Conservation (phyloP, 2,113 vertebrate genomes). For the Tenebrosternarchus preto region DNA sequence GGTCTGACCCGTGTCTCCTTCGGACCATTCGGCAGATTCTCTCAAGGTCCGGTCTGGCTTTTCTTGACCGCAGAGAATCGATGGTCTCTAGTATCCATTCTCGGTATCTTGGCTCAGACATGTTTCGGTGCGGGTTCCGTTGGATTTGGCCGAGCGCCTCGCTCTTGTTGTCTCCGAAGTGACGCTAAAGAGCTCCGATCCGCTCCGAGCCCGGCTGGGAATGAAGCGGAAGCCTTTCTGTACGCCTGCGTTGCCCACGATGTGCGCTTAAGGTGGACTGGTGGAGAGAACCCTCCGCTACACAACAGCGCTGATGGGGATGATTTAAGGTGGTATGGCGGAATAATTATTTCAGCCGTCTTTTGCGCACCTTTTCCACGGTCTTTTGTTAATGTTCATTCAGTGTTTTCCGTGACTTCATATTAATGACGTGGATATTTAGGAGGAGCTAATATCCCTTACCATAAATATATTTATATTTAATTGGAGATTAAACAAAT, state of each 20-base stretch:
- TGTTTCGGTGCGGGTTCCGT: constrained; percentile 37
- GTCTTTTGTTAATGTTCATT: no score
- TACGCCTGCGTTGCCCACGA: constrained; percentile 75
- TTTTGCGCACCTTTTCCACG: no score
- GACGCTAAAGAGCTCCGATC: constrained; percentile 68
- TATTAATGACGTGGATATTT: no score
- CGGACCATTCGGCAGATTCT: constrained; percentile 92
- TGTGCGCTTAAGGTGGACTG: constrained; percentile 82
- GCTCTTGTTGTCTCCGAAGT: neutral
- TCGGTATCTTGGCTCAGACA: constrained; percentile 81
- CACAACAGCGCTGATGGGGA: constrained; percentile 59
- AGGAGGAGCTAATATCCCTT: no score
- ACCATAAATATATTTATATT: no score
- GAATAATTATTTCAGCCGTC: no score
- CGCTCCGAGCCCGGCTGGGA: constrained; percentile 72
- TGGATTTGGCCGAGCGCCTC: neutral
- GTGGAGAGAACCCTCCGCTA: constrained; percentile 62
- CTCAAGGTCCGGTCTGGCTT: constrained; percentile 91
- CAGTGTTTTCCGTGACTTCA: no score
- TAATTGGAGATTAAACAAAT: no score
- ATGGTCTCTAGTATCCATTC: constrained; percentile 92
- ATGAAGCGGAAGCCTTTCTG: constrained; percentile 75
- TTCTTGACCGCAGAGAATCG: constrained; percentile 89
- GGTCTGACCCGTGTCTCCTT: constrained; percentile 87
- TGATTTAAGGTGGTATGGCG: constrained; percentile 74